These are phyloP conservation scores for Dendroctonus ponderosae DNA, from an alignment of 1,140 invertebrate species.

Conservation along the genomic window DNA sequence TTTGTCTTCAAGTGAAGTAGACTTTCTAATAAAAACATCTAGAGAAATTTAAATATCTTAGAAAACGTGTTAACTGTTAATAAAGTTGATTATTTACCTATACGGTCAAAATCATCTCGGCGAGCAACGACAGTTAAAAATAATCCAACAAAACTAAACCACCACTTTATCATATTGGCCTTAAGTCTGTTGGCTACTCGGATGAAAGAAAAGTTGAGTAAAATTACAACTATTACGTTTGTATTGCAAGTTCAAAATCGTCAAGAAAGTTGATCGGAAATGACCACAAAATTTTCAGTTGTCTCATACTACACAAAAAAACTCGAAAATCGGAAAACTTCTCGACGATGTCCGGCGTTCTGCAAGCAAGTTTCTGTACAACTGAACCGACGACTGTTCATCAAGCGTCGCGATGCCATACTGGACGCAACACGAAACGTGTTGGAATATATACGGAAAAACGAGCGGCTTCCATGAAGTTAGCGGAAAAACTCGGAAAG, in stretches of 20 bases:
- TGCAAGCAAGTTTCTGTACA: background rate
- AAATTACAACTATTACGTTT: too few relatives aligned
- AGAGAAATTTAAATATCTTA: too few relatives aligned
- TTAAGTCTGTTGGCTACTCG: background rate
- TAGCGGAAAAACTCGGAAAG: background rate
- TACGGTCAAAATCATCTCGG: constrained; percentile 11
- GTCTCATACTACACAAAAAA: too few relatives aligned
- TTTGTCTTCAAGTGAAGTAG: too few relatives aligned
- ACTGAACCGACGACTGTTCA: background rate
- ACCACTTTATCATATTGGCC: constrained; percentile 6
- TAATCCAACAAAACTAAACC: constrained; percentile 6
- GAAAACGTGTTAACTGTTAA: too few relatives aligned
- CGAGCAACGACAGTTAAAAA: constrained; percentile 8
- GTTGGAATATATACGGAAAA: constrained; percentile 12
- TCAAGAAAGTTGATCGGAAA: too few relatives aligned
- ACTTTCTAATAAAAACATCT: too few relatives aligned
- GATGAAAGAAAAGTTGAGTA: background rate
- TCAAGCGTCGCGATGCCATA: constrained; percentile 11
- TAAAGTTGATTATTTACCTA: background rate
- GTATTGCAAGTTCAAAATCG: too few relatives aligned
- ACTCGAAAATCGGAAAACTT: too few relatives aligned
- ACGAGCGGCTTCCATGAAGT: background rate
- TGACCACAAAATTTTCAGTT: too few relatives aligned
- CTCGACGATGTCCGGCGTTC: background rate
- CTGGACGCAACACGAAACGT: constrained; percentile 8